Evolutionary conservation across 2,888 invertebrate species (phyloP).

Genomic region (Melipona beecheii): DNA sequence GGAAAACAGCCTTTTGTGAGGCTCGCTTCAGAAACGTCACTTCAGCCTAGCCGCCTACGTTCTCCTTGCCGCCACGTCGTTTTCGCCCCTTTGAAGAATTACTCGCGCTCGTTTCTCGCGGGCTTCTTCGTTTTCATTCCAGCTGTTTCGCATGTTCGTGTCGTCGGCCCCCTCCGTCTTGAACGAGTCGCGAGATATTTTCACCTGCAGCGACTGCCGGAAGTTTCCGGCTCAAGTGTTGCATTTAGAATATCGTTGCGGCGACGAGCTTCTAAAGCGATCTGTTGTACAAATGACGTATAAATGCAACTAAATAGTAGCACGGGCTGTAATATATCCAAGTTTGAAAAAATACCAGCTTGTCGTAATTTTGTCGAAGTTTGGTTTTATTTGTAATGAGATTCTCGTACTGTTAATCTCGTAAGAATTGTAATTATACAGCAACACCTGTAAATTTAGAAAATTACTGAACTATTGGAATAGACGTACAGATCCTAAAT

Average conservation of each 20-base stretch:
- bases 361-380: not conserved
- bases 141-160: not conserved
- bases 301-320: not conserved
- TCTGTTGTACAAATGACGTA: not conserved
- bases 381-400: not conserved
- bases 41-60: not conserved
- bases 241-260: not conserved
- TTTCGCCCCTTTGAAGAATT: slow-evolving; percentile 23
- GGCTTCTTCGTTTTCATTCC: not conserved
- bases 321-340: too few species aligned
- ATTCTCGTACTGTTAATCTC: not conserved
- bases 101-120: slow-evolving; percentile 21
- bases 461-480: not conserved
- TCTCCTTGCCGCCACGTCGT: slow-evolving; percentile 1
- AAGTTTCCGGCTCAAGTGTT: not conserved
- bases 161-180: not conserved
- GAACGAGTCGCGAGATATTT: not conserved
- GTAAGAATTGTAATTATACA: too few species aligned
- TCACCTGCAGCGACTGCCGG: not conserved
- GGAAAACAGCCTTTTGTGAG: slow-evolving; percentile 35
- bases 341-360: not conserved
- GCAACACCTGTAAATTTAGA: not conserved
- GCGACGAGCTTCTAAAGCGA: not conserved
- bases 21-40: slow-evolving; percentile 60
- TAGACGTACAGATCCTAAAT: not conserved